Conservation (phyloP, 2,113 vertebrate species). For the Isurus oxyrinchus region DNA sequence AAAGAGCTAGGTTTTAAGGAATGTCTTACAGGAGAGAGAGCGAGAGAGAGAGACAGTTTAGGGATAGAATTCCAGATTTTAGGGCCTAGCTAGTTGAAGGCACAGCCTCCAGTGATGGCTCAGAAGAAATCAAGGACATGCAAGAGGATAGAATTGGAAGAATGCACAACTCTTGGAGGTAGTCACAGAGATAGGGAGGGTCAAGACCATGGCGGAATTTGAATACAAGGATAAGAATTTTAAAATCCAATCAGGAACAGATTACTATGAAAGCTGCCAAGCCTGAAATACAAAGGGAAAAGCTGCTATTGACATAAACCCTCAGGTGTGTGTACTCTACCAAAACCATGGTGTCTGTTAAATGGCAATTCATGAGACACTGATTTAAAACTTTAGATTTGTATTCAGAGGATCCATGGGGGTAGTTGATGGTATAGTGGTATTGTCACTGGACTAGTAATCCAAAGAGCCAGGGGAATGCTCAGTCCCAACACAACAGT, state of each 20-base stretch:
- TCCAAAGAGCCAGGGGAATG: no score
- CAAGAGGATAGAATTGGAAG: neutral
- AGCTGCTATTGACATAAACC: neutral
- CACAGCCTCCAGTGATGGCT: neutral
- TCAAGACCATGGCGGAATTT: neutral
- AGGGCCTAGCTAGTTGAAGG: neutral
- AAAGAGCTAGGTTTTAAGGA: neutral
- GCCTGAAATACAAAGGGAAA: neutral
- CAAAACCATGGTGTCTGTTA: neutral
- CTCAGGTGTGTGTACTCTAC: neutral
- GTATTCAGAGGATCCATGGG: neutral
- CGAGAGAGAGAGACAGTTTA: neutral
- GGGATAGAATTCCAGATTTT: neutral
- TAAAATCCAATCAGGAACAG: neutral
- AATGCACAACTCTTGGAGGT: neutral
- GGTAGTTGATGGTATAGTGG: no score
- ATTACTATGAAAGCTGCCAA: neutral
- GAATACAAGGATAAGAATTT: neutral
- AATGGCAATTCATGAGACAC: neutral
- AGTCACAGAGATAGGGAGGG: neutral
- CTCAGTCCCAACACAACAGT: no score
- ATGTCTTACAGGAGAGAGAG: neutral
- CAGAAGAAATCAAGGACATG: neutral
- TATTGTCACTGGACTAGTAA: no score
- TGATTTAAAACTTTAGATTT: neutral